Base-by-base conservation (phyloP, 1,140 invertebrate species). In the Batillaria attramentaria region DNA sequence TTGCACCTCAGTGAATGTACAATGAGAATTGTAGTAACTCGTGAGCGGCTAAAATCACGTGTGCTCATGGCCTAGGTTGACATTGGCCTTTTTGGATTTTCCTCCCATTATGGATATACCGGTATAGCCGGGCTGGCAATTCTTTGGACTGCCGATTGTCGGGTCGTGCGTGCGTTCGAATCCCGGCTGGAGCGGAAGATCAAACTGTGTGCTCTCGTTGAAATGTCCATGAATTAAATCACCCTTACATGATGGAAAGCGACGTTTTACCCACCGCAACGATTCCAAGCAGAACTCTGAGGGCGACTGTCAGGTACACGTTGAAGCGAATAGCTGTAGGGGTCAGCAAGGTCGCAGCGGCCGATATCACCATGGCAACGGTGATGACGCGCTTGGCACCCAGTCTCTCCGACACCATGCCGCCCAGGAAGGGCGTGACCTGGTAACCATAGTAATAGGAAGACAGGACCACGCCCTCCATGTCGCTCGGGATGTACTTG, bases 391-490 rank as follows among this genome's bases (percentile, higher is more conserved):
- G 82, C 78, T 90, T 91, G 33, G 83, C 81, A 39, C 90, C 87
- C 79, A 86, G 88, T 57, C 79, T 82, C 13, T 95, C 94, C 0
- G 95, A 95, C n/a, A 95, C 81, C 95, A 94, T 90, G 1, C 88
- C 88, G 8, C 95, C 95, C 0, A 96, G 95, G 41, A 97, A 90
- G 89, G 97, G 94, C 93, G 94, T 82, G 92, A 94, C 13, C 92
- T 93, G 92, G 85, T 94, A 95, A 0, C 94, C 94, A 91, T 94
- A 95, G 84, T 96, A 97, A 91, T 97, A 97, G 0, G 96, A 95
- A 84, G 95, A 95, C 35, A 97, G 89, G 35, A 97, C 93, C n/a
- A 95, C 88, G 1, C 96, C 96, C 91, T 95, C 95, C 24, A 94
- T 93, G 85, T 93, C 93, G 1, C 93, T 93, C 84, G 94, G 62